Conservation (phyloP, 2,113 vertebrate genomes). For the Etia nguti region DNA sequence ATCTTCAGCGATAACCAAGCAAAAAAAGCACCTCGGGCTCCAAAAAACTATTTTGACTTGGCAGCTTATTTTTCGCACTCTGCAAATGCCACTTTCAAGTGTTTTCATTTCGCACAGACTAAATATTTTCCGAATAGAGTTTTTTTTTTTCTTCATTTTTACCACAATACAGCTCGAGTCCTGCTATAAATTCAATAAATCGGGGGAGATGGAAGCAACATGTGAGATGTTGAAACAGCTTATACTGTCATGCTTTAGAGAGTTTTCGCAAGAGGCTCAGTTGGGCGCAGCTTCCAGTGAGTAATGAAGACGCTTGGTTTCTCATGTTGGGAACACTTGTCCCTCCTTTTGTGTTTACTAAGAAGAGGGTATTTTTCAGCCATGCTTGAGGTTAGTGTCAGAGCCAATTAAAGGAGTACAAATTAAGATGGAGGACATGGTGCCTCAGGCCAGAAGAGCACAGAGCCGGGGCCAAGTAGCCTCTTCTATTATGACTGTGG, state of each 20-base stretch:
- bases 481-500: neutral
- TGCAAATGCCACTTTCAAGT: neutral
- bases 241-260: neutral
- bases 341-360: constrained; percentile 56
- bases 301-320: constrained; percentile 32
- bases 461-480: constrained; percentile 37
- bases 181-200: neutral
- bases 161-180: neutral
- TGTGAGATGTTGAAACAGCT: neutral
- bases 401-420: constrained; percentile 64
- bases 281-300: constrained; percentile 7
- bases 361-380: constrained; percentile 47
- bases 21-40: neutral
- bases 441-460: constrained; percentile 47
- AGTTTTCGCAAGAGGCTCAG: constrained; percentile 16
- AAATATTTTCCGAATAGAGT: neutral
- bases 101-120: neutral
- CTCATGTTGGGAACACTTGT: constrained; percentile 48
- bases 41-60: neutral
- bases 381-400: constrained; percentile 63
- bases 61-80: neutral
- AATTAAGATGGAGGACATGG: constrained; percentile 65
- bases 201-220: neutral
- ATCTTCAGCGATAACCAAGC: constrained; percentile 8
- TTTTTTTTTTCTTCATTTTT: neutral